Evolutionary conservation across 1,140 invertebrate species (phyloP), one percentile per base, ranked within the genome.

Genomic region (Orius laevigatus): DNA sequence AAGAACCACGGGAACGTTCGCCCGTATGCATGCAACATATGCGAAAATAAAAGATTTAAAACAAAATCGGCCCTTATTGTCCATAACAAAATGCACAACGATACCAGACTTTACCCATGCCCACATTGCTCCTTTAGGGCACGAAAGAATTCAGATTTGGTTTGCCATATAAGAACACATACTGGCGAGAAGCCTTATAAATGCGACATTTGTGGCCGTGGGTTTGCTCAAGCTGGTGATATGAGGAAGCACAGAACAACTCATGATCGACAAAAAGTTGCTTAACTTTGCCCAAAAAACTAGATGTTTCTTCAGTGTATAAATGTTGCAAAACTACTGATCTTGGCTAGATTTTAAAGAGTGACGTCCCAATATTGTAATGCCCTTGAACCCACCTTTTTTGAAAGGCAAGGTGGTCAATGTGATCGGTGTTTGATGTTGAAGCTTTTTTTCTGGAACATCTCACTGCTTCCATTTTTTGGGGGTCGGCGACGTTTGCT

Each of bases 161-260:
- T 63, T 4, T 63, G 67, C 43, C 72, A 75, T 56, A 62, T 66
- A 3, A 55, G 69, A 4, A 66, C 63, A 5, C 74, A 76, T 54
- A 66, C 68, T 0, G 66, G 70, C 14, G 65, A 72, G 49, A 62
- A 65, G 12, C 69, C 73, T 5, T 82, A 74, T 59, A 67, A 71
- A 11, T 81, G 80, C 58, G 48, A 49, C 5, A 49, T 55, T 15
- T 60, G 58, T 44, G 57, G 56, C 11, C 33, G 53, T 34, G 51
- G 55, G 9, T 57, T 57, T 40, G 47, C 51, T 32, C 55, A 56
- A 46, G 48, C 43, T 50, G 55, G 55, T 15, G 53, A 56, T 31
- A 56, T 58, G 56, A 49, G 51, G 14, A 56, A 56, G 46, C 56
- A 58, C 19, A 50, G 47, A 55, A 36, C 33, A 5, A 49, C 48